phyloP scores from a whole-genome alignment of 2,888 invertebrate species.

The Limenitis arthemis region DNA sequence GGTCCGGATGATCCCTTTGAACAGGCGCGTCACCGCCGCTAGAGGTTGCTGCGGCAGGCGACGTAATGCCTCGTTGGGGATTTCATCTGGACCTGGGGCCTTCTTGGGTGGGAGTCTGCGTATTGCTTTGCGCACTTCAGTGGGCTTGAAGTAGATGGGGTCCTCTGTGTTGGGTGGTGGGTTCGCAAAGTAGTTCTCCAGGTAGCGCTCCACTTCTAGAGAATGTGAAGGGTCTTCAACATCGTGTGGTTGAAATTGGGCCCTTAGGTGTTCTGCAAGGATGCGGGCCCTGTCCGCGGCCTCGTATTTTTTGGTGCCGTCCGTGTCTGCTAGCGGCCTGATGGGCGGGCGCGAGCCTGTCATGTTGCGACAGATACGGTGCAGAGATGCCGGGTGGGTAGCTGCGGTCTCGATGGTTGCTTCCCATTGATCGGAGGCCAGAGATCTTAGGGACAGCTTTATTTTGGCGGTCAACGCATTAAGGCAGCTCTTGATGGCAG shows the following conservation, averaged over 20 bases:
- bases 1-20: no score
- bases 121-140: not conserved
- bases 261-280: not conserved
- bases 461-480: not conserved
- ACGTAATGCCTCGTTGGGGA: not conserved
- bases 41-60: not conserved
- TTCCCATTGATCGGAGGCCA: no score
- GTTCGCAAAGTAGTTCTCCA: not conserved
- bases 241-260: not conserved
- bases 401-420: not conserved
- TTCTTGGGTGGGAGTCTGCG: not conserved
- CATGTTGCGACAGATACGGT: not conserved
- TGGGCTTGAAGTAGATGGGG: not conserved
- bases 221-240: not conserved
- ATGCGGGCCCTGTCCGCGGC: not conserved
- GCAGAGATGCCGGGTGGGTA: not conserved
- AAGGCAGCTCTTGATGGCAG: not conserved
- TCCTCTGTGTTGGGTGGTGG: not conserved
- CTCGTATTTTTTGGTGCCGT: not conserved
- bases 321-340: not conserved
- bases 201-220: not conserved
- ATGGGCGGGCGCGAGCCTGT: not conserved
- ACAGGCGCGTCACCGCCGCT: no score
- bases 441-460: no score
- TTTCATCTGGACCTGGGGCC: not conserved